Evolutionary conservation across 2,113 vertebrate species (phyloP), one percentile per base, ranked within the genome.

Genomic region (Loxodonta africana): DNA sequence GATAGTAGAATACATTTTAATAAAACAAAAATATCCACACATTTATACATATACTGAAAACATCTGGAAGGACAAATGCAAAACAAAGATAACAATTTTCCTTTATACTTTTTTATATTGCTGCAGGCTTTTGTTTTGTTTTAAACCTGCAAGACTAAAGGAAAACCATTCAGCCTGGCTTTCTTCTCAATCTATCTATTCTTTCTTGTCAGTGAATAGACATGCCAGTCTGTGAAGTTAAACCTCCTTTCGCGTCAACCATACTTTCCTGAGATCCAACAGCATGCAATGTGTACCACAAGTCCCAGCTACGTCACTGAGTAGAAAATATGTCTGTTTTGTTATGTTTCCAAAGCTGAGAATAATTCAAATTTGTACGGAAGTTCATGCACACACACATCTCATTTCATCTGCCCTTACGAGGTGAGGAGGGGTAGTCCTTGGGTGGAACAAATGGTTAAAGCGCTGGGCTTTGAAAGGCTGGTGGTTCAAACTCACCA

Each of bases 301-400:
- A 0, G 74, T 65, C 60, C 69, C 30, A 82, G 81, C 82, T 76
- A 87, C 11, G 28, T 17, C 73, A 74, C 20, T 76, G 25, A 62
- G 57, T 63, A 9, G 46, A 28, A 89, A 90, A 65, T 84, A 44
- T 69, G 33, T 53, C n/a, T 90, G 25, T 77, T 81, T 62, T 91
- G n/a, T 41, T 84, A 33, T 71, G 76, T 95, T 95, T 82, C 44
- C 60, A 71, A 88, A 94, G 62, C n/a, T 83, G n/a, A 83, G 95
- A 95, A 76, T 74, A 83, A 86, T n/a, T 73, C 60, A 81, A 48
- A 77, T 28, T 60, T 69, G 57, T 51, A 51, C 23, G 74, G 63
- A 76, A 62, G 14, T 86, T 87, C 33, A 87, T 41, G 82, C n/a
- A 86, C 21, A 65, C 21, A 76, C 15, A 46, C 12, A 48, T 63